phyloP scores from a whole-genome alignment of 2,888 invertebrate species.

The Limenitis camilla region DNA sequence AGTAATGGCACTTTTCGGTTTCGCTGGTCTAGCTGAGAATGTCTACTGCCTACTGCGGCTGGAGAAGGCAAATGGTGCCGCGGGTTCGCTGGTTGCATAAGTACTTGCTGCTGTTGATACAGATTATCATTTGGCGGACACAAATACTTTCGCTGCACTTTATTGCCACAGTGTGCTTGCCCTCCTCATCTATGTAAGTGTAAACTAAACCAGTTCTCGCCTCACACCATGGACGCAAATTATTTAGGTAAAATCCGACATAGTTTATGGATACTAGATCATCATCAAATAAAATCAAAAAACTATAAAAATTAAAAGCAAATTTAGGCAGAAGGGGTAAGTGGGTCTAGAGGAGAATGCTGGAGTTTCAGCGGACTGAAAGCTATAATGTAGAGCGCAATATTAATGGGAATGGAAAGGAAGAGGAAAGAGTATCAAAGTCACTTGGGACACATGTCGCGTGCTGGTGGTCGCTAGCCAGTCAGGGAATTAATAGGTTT shows the following conservation, averaged over 20 bases:
- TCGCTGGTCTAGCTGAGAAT: conserved; percentile 15
- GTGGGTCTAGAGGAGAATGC: too few species aligned
- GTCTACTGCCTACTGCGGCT: conserved; percentile 39
- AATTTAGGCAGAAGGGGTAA: too few species aligned
- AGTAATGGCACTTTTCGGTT: conserved; percentile 29
- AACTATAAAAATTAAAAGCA: too few species aligned
- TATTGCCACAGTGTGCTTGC: conserved; percentile 34
- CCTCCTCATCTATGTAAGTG: conserved; percentile 22
- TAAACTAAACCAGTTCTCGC: background rate
- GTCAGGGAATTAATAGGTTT: too few species aligned
- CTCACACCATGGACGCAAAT: background rate
- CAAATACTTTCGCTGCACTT: conserved; percentile 65
- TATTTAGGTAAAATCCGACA: background rate
- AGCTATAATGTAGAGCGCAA: too few species aligned
- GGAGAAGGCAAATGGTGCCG: conserved; percentile 31
- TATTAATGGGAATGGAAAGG: too few species aligned
- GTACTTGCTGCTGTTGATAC: conserved; percentile 56
- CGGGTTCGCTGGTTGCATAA: conserved; percentile 57
- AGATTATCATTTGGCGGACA: conserved; percentile 73
- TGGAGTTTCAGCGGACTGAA: too few species aligned
- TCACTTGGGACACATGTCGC: too few species aligned
- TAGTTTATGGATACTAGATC: too few species aligned
- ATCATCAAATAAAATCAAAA: too few species aligned
- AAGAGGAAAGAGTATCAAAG: too few species aligned
- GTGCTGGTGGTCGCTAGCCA: too few species aligned